Conservation (phyloP, 2,888 invertebrate genomes). For the Pilophorus perplexus region DNA sequence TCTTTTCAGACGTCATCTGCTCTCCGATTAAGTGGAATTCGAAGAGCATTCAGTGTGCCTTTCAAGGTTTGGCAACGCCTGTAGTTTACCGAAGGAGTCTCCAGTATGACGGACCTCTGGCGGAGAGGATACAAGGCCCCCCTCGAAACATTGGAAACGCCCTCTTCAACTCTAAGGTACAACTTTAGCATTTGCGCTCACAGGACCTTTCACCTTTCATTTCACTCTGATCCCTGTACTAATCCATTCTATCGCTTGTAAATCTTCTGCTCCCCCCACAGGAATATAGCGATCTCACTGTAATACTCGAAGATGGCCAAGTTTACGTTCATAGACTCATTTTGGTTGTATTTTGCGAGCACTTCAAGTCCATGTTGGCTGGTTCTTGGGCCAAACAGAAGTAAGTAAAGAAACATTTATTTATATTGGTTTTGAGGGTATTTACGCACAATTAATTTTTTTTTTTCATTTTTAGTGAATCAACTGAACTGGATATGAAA, state of each 20-base stretch:
- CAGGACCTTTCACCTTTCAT: too few relatives aligned
- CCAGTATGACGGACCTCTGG: not conserved
- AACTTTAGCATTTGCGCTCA: not conserved
- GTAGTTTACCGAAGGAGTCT: constrained; percentile 6
- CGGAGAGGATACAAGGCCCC: constrained; percentile 32
- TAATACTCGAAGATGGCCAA: constrained; percentile 38
- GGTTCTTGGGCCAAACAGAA: constrained; percentile 37
- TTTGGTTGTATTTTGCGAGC: constrained; percentile 40
- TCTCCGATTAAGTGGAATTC: too few relatives aligned
- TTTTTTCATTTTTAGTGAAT: constrained; percentile 16
- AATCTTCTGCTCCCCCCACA: too few relatives aligned
- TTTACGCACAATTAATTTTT: too few relatives aligned
- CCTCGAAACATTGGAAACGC: constrained; percentile 28
- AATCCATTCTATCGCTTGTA: too few relatives aligned
- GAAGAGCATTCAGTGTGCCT: constrained; percentile 27
- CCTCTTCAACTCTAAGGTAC: constrained; percentile 41
- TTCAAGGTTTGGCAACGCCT: constrained; percentile 5
- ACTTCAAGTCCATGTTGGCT: constrained; percentile 41
- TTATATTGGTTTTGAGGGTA: not conserved
- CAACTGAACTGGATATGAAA: constrained; percentile 30
- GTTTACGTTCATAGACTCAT: constrained; percentile 42
- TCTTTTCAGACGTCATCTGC: too few relatives aligned
- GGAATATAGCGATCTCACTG: constrained; percentile 41
- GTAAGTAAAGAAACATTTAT: not conserved
- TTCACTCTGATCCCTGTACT: too few relatives aligned